phyloP scores from a whole-genome alignment of 2,888 invertebrate genomes.

The Torymus aiolomorphi region DNA sequence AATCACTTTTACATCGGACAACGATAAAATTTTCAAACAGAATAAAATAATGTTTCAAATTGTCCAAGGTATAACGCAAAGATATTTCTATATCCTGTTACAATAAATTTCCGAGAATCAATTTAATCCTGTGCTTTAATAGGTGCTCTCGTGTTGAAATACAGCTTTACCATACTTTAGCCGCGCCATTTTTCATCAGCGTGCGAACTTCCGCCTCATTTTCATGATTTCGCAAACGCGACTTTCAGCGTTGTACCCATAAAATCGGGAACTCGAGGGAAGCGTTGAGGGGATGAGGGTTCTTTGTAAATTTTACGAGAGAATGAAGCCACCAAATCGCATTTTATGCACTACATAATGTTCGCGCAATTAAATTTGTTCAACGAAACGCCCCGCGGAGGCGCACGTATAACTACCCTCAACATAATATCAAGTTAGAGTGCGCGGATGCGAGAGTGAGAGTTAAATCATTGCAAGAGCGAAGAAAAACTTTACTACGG shows the following conservation, averaged over 20 bases:
- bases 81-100: too few relatives aligned
- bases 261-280: not conserved
- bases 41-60: too few relatives aligned
- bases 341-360: slow-evolving; percentile 35
- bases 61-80: too few relatives aligned
- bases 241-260: slow-evolving; percentile 19
- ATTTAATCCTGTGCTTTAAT: too few relatives aligned
- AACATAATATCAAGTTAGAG: slow-evolving; percentile 24
- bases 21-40: too few relatives aligned
- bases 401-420: not conserved
- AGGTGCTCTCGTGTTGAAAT: too few relatives aligned
- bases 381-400: not conserved
- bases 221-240: slow-evolving; percentile 21
- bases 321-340: slow-evolving; percentile 21
- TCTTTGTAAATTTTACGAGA: slow-evolving; percentile 32
- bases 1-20: too few relatives aligned
- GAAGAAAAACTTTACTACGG: too few relatives aligned
- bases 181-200: too few relatives aligned
- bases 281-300: not conserved
- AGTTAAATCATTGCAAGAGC: not conserved
- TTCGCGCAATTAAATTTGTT: slow-evolving; percentile 28
- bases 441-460: not conserved
- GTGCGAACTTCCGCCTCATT: not conserved
- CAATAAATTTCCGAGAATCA: too few relatives aligned
- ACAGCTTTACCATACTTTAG: too few relatives aligned